Evolutionary conservation across 2,797 vertebrate genomes (phyloP).

Genomic region (Acrocephalus scirpaceus): DNA sequence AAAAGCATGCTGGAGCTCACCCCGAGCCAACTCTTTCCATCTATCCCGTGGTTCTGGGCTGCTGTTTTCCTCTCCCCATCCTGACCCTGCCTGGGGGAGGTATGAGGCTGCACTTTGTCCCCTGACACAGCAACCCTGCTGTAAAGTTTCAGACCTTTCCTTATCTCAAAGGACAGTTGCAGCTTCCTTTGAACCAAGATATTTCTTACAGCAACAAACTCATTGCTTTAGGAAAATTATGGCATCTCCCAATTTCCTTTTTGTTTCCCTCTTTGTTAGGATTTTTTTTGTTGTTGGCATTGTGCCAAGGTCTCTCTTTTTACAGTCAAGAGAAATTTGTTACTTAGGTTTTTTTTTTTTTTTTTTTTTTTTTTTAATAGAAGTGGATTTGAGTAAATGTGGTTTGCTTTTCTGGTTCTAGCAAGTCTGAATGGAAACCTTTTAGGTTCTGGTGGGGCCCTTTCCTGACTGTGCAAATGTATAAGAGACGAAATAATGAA

Average conservation of each 20-base stretch:
- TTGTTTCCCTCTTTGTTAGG: background rate
- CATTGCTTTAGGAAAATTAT: background rate
- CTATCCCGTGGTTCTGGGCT: background rate
- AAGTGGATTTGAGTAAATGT: background rate
- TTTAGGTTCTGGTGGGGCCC: background rate
- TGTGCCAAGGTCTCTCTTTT: background rate
- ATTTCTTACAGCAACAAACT: background rate
- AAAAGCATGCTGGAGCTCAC: background rate
- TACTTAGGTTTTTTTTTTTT: background rate
- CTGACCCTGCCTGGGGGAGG: background rate
- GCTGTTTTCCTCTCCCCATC: background rate
- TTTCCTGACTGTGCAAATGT: background rate
- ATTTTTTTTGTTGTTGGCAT: background rate
- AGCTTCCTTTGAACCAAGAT: background rate
- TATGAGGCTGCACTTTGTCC: background rate
- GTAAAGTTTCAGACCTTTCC: background rate
- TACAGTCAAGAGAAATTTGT: background rate
- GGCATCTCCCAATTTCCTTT: background rate
- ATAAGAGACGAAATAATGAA: background rate
- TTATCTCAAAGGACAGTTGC: background rate
- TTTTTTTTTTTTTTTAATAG: background rate
- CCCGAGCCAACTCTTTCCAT: fast-evolving
- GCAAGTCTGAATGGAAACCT: background rate
- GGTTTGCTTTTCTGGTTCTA: background rate
- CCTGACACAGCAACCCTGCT: background rate